A percentile compares a stretch with the other conserved stretches of the same genome.
phyloP scores from a whole-genome alignment of 2,888 invertebrate genomes.

The Macroteleia sp. region DNA sequence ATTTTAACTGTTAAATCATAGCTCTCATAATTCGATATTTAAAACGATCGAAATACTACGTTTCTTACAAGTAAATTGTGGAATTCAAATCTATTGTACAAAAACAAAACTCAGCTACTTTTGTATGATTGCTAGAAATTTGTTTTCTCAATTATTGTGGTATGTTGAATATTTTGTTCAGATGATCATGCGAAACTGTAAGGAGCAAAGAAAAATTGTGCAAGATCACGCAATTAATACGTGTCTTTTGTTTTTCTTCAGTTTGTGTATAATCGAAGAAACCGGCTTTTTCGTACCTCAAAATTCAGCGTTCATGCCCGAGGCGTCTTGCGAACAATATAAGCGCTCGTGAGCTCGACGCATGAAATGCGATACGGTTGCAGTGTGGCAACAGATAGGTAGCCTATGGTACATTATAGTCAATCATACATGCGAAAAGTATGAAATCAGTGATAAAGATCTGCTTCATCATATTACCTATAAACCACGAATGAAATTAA shows the following conservation, averaged over 20 bases:
- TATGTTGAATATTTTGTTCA: neutral
- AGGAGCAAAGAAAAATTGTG: neutral
- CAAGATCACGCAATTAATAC: conserved; percentile 13
- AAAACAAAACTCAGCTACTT: neutral
- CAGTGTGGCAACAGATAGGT: conserved; percentile 38
- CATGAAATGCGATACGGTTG: conserved; percentile 52
- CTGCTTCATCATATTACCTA: conserved; percentile 48
- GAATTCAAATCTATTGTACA: neutral
- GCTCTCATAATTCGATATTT: conserved; percentile 15
- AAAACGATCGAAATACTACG: conserved; percentile 7
- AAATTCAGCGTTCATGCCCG: conserved; percentile 1
- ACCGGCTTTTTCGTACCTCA: conserved; percentile 10
- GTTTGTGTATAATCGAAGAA: conserved; percentile 30
- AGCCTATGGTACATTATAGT: conserved; percentile 41
- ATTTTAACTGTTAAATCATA: conserved; percentile 8
- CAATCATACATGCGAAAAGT: conserved; percentile 50
- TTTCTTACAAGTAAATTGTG: conserved; percentile 8
- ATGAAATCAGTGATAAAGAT: conserved; percentile 52
- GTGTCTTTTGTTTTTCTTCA: neutral
- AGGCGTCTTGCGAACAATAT: conserved; percentile 21
- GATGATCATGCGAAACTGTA: neutral
- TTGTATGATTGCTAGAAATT: neutral
- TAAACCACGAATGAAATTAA: conserved; percentile 38
- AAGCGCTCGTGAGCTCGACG: conserved; percentile 11
- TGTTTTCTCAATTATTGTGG: neutral